Evolutionary conservation across 2,888 invertebrate species (phyloP), one percentile per base, ranked within the genome.

Genomic region (Microchrysa polita): DNA sequence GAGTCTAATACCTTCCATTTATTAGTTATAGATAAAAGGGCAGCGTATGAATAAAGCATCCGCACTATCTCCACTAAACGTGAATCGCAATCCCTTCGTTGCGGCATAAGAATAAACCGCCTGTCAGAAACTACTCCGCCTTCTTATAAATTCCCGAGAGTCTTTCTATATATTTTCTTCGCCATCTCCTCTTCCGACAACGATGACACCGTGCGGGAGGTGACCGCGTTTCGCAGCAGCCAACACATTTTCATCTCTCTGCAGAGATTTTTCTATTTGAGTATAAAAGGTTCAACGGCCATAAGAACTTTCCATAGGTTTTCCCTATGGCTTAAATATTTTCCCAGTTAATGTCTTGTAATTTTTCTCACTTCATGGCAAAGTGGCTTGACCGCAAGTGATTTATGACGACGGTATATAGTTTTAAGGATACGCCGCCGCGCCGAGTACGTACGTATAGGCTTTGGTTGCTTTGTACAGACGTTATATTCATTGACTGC

Each of bases 1-100:
- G 67, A 67, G 73, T 73, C 72, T 75, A 75, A 75, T 75, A 75
- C 67, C 72, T 59, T 48, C 55, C 72, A 75, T 75, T 74, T 67
- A 75, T 75, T 67, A 75, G 71, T 53, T 73, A 75, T 75, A 72
- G 73, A 73, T 73, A 75, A 75, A 60, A 52, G 18, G 12, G 16
- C 16, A n/a, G 4, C 48, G 48, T n/a, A 48, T 48, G 48, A 48
- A 48, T n/a, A 48, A 4, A 34, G 27, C 48, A 12, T n/a, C 48
- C 48, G 2, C 4, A n/a, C 48, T 5, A n/a, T 18, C 52, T 18
- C 5, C 7, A 20, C n/a, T n/a, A n/a, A n/a, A 12, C 57, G 20
- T 7, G 12, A 12, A 20, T 18, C 20, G 20, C 5, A 22, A 57
- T 5, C 57, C 22, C 57, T 57, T 57, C 22, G 7, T 22, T 12